Percentiles rank a stretch among this genome's conserved stretches.
These are phyloP conservation scores for Volucella inanis DNA, from an alignment of 2,888 invertebrate species.

Conservation along the genomic window DNA sequence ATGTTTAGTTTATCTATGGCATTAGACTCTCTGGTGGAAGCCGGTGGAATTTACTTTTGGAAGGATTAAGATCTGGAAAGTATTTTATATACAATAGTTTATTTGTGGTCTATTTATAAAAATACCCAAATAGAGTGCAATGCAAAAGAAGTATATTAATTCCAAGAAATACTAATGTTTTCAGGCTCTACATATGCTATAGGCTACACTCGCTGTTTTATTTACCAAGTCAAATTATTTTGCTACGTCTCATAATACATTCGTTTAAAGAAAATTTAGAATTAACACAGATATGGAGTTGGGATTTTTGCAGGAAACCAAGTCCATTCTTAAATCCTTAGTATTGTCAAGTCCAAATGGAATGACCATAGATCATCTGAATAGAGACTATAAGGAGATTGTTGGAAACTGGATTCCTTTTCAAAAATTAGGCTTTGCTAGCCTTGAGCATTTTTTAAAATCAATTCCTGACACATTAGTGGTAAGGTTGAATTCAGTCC, in stretches of 20 bases:
- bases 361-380: slow-evolving; percentile 77
- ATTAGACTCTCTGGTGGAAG: too few species aligned
- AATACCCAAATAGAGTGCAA: too few species aligned
- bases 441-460: slow-evolving; percentile 78
- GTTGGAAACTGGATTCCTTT: slow-evolving; percentile 78
- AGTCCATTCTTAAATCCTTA: slow-evolving; percentile 79
- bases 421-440: slow-evolving; percentile 77
- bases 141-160: too few species aligned
- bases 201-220: too few species aligned
- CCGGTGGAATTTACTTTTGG: too few species aligned
- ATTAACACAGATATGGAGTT: slow-evolving; percentile 75
- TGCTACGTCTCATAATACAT: neutral
- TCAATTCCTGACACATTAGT: slow-evolving; percentile 78
- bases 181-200: too few species aligned
- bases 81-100: too few species aligned
- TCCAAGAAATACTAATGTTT: too few species aligned
- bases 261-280: neutral
- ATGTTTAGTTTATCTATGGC: too few species aligned
- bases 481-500: slow-evolving; percentile 72
- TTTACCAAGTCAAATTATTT: too few species aligned
- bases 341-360: slow-evolving; percentile 78
- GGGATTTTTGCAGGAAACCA: slow-evolving; percentile 77
- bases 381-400: slow-evolving; percentile 76
- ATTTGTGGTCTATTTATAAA: too few species aligned
- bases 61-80: too few species aligned